Evolutionary conservation across 1,140 invertebrate genomes (phyloP).

Genomic region (Nebria ingens): DNA sequence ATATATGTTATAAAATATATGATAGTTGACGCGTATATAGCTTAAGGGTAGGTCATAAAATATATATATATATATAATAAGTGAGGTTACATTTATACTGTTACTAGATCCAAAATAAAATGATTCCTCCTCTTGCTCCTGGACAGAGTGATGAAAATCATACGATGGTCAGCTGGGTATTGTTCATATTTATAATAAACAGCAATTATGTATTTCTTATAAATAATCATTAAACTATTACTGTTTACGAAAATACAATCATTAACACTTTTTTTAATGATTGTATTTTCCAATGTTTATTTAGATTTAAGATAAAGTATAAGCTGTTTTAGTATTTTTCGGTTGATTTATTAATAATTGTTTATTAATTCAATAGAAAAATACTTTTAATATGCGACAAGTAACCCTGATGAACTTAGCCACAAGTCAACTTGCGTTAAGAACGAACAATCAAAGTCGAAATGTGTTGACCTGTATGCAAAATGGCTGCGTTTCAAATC

Average conservation of each 20-base stretch:
- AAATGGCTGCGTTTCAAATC: constrained; percentile 41
- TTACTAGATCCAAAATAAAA: constrained; percentile 13
- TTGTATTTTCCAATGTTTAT: constrained; percentile 23
- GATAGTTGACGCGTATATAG: no score
- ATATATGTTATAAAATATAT: no score
- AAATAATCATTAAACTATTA: no score
- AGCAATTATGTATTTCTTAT: no score
- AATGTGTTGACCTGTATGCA: constrained; percentile 41
- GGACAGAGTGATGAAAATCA: constrained; percentile 30
- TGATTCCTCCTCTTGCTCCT: constrained; percentile 33
- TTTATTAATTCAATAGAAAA: constrained; percentile 40
- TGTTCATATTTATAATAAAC: no score
- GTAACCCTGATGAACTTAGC: constrained; percentile 49
- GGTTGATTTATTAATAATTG: constrained; percentile 18
- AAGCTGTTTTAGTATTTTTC: constrained; percentile 27
- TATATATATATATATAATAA: no score
- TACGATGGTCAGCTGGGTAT: constrained; percentile 35
- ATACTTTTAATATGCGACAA: constrained; percentile 48
- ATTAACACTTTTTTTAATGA: constrained; percentile 9
- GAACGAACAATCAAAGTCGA: constrained; percentile 37
- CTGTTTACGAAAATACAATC: constrained; percentile 13
- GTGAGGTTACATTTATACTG: no score
- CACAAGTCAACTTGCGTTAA: constrained; percentile 40
- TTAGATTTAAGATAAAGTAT: no score
- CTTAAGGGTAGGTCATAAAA: no score